These are phyloP conservation scores for Cricetomys ansorgei DNA, from an alignment of 2,113 vertebrate species.

Conservation along the genomic window DNA sequence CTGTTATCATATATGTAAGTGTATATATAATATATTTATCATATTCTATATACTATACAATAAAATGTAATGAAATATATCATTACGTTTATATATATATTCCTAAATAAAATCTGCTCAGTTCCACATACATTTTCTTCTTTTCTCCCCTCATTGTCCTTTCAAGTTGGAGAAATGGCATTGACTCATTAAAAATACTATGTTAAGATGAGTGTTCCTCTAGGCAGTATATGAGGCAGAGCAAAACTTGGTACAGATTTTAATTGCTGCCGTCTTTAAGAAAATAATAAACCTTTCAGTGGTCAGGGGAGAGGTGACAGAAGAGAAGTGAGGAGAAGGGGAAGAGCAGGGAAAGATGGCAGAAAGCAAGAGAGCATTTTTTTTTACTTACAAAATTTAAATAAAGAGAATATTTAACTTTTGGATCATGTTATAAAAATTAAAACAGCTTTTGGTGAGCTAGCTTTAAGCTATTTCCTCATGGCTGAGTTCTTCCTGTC, in stretches of 20 bases:
- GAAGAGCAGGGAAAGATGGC: not conserved
- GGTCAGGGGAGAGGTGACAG: not conserved
- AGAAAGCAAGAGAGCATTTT: not conserved
- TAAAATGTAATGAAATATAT: no score
- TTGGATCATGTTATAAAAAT: not conserved
- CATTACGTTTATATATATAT: no score
- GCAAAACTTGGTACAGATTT: not conserved
- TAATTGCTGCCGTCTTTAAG: not conserved
- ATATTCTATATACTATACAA: no score
- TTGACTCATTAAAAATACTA: conserved; percentile 13
- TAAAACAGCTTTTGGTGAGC: not conserved
- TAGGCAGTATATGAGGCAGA: not conserved
- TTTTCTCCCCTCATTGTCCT: not conserved
- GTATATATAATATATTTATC: no score
- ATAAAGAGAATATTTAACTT: not conserved
- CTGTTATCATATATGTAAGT: not conserved
- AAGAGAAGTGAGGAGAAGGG: not conserved
- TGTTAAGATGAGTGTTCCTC: not conserved
- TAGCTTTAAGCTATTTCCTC: not conserved
- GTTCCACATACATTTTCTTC: not conserved
- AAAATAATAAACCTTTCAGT: not conserved
- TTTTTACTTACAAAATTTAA: not conserved
- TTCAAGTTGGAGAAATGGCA: conserved; percentile 16
- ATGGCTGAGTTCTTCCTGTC: not conserved
- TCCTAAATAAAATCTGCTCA: not conserved